Percentiles rank a stretch among this genome's conserved stretches.
These are phyloP conservation scores for Aix galericulata DNA, from an alignment of 2,113 vertebrate species.

Conservation along the genomic window DNA sequence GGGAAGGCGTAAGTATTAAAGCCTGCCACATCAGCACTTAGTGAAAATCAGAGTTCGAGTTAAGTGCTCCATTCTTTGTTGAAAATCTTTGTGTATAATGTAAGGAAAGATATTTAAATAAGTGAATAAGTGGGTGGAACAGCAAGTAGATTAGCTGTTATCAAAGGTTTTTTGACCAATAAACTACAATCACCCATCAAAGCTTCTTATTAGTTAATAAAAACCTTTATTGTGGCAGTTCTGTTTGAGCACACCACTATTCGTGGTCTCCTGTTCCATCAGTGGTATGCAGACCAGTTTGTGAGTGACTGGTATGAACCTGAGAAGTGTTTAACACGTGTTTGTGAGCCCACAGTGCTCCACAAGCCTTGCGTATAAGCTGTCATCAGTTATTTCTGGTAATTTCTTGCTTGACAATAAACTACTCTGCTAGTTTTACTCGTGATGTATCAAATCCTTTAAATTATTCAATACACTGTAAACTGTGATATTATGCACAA, in stretches of 20 bases:
- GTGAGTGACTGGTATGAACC: neutral
- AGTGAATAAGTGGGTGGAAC: neutral
- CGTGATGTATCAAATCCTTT: neutral
- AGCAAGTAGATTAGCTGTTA: neutral
- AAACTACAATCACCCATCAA: neutral
- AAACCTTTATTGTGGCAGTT: neutral
- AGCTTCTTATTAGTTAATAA: neutral
- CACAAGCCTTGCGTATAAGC: neutral
- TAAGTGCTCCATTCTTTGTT: neutral
- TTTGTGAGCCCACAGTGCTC: neutral
- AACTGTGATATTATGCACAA: neutral
- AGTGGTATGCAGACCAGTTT: neutral
- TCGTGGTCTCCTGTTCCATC: neutral
- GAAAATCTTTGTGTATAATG: neutral
- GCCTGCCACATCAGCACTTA: neutral
- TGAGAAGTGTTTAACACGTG: neutral
- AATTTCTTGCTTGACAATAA: neutral
- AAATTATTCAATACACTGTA: neutral
- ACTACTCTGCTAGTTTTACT: neutral
- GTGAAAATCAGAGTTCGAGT: neutral
- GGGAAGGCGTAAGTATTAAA: neutral
- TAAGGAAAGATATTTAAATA: neutral
- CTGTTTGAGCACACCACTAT: neutral
- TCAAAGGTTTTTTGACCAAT: neutral
- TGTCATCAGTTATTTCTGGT: neutral